These are phyloP conservation scores for Druon quercuslanigerum DNA, from an alignment of 1,140 invertebrate genomes.

Conservation along the genomic window DNA sequence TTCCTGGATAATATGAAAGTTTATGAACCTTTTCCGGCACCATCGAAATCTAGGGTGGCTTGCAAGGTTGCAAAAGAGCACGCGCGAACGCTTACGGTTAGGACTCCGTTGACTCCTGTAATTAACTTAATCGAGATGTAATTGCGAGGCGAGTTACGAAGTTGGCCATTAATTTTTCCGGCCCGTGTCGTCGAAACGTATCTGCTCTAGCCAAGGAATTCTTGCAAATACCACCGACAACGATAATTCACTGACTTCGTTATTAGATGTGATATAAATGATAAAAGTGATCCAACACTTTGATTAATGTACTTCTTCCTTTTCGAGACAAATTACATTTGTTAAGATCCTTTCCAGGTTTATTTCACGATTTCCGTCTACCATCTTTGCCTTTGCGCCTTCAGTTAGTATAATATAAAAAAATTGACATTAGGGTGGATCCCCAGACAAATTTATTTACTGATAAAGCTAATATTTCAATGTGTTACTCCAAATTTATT, in stretches of 20 bases:
- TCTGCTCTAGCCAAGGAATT: conserved; percentile 35
- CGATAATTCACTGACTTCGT: conserved; percentile 34
- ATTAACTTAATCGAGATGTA: conserved; percentile 56
- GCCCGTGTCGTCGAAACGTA: conserved; percentile 39
- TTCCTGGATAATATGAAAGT: conserved; percentile 43
- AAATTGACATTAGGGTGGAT: too few relatives aligned
- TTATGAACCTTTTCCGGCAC: conserved; percentile 42
- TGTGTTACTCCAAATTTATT: too few relatives aligned
- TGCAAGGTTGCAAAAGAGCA: conserved; percentile 40
- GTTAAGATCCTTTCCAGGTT: too few relatives aligned
- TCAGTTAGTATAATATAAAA: too few relatives aligned
- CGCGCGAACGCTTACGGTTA: conserved; percentile 40
- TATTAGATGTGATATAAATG: conserved; percentile 11
- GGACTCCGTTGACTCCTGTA: conserved; percentile 42
- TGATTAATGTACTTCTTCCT: not conserved
- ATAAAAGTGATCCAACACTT: conserved; percentile 2
- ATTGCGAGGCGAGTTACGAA: conserved; percentile 55
- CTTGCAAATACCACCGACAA: conserved; percentile 31
- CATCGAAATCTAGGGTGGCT: conserved; percentile 6
- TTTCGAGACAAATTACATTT: too few relatives aligned
- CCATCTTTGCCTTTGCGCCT: too few relatives aligned
- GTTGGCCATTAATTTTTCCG: conserved; percentile 51
- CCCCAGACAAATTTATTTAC: too few relatives aligned
- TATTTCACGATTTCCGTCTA: too few relatives aligned
- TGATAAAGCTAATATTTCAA: too few relatives aligned